phyloP scores from a whole-genome alignment of 2,113 vertebrate genomes.

The cattle (Bos taurus) region DNA sequence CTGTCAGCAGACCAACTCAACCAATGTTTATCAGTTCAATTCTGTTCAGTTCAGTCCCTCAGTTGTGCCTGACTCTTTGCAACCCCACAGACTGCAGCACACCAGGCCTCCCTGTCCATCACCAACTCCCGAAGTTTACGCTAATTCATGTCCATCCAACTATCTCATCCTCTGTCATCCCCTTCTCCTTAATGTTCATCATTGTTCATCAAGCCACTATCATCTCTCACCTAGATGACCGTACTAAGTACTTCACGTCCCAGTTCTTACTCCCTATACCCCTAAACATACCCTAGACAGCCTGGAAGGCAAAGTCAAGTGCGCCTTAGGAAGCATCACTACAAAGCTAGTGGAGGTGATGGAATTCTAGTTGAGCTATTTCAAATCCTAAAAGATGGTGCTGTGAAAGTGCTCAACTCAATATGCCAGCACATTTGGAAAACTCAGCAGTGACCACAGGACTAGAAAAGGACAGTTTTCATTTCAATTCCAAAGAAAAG shows the following conservation, averaged over 20 bases:
- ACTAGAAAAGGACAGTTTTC: not conserved
- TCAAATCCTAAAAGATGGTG: not conserved
- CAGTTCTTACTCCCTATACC: not conserved
- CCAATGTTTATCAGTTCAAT: not conserved
- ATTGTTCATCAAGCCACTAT: not conserved
- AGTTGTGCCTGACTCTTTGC: not conserved
- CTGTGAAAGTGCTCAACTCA: not conserved
- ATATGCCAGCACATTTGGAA: not conserved
- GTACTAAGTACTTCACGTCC: not conserved
- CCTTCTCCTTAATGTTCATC: not conserved
- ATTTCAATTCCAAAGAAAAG: not conserved
- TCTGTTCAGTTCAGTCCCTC: not conserved
- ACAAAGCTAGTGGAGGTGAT: not conserved
- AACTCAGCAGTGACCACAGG: not conserved
- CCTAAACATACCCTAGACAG: not conserved
- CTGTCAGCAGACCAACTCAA: not conserved
- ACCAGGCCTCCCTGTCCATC: not conserved
- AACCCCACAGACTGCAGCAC: not conserved
- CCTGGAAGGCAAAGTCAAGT: not conserved
- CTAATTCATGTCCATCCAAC: not conserved
- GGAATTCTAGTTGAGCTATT: not conserved
- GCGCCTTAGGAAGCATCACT: not conserved
- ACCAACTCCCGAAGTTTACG: accelerated
- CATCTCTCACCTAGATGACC: not conserved
- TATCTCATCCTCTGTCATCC: not conserved